phyloP scores from a whole-genome alignment of 2,113 vertebrate species.

The Megaceryle torquata region DNA sequence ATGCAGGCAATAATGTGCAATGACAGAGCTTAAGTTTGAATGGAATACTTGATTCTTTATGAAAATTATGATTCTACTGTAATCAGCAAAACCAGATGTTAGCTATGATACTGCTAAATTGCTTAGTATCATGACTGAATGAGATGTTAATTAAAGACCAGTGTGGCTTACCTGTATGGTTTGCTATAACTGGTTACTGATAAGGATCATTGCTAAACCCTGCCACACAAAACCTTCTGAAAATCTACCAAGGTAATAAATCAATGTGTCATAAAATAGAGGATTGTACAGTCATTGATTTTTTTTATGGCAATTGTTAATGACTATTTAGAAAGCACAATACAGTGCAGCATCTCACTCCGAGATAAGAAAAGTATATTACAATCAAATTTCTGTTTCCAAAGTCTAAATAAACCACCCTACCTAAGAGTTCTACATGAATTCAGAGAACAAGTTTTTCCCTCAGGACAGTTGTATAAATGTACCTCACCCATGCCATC shows the following conservation, averaged over 20 bases:
- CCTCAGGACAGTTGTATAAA: background rate
- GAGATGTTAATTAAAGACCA: background rate
- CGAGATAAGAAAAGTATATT: background rate
- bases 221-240: background rate
- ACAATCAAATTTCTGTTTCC: background rate
- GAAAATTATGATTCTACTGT: background rate
- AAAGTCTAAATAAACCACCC: background rate
- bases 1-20: background rate
- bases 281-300: background rate
- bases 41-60: background rate
- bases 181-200: background rate
- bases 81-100: background rate
- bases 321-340: background rate
- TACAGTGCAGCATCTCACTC: background rate
- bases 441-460: background rate
- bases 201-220: background rate
- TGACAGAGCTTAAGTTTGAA: background rate
- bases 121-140: background rate
- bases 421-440: background rate
- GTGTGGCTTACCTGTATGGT: background rate
- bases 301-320: background rate
- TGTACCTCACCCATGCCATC: background rate
- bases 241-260: background rate
- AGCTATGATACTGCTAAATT: background rate
- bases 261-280: background rate